Base-by-base conservation (phyloP, 2,113 vertebrate genomes). In the Collichthys lucidus region DNA sequence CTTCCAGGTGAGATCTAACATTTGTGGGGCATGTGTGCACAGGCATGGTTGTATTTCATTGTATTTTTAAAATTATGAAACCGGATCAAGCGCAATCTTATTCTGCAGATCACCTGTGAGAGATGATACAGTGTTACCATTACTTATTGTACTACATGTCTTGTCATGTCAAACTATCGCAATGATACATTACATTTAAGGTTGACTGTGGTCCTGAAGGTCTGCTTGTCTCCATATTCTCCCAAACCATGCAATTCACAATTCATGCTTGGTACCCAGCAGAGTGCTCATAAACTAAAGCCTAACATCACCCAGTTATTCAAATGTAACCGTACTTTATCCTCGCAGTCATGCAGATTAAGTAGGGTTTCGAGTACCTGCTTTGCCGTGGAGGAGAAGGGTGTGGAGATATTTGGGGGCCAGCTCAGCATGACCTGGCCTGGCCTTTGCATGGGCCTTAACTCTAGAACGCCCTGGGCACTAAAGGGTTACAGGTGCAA, bases 401-500 rank as follows among this genome's bases (percentile, higher is more conserved):
- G 44, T 44, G 85, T 67, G 72, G 66, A 84, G 84, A 64, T 80
- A 84, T 77, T 70, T 71, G 79, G 65, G 66, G 74, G 61, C 59
- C 66, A 60, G 72, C 56, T 59, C 83, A 79, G 70, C 69, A 53
- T 69, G 79, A 73, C 79, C 64, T 68, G 79, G 85, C 73, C 78
- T 62, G 88, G 83, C 67, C 67, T 83, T 85, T 86, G 83, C 83
- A 82, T 74, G 76, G 86, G 60, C 70, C 69, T 79, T 90, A 77
- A 88, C 73, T 92, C 84, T 92, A 94, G 91, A 94, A 92, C 87
- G 74, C 83, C 93, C 91, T 92, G 86, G 92, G 92, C 94, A 93
- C 92, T 94, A 94, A 93, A 95, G 93, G 94, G 94, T 95, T 95
- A 95, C 86, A 93, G 92, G 94, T 95, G 93, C 93, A 92, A 89